phyloP scores from a whole-genome alignment of 37 sponge, comb jelly and placozoan species.

The Mnemiopsis leidyi region DNA sequence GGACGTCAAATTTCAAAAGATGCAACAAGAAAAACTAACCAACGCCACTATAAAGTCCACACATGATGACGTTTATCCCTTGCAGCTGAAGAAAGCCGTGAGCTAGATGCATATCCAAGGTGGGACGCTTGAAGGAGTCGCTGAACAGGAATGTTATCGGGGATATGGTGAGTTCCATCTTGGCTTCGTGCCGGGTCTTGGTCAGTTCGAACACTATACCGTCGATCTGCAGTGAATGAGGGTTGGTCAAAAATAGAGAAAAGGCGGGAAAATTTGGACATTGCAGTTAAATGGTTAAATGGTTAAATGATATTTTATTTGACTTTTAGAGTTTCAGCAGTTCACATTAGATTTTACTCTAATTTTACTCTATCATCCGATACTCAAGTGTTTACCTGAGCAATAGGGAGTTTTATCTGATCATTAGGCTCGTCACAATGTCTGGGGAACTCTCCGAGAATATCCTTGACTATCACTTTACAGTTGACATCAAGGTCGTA shows the following conservation, averaged over 20 bases:
- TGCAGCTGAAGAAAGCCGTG: constrained; percentile 51
- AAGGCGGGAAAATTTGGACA: too few species aligned
- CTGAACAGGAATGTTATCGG: constrained; percentile 48
- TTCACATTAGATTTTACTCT: too few species aligned
- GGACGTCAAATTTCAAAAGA: not conserved
- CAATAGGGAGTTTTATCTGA: constrained; percentile 10
- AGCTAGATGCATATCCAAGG: not conserved
- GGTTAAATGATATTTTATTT: too few species aligned
- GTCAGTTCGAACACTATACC: constrained; percentile 16
- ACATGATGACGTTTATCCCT: constrained; percentile 45
- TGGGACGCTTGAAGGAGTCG: not conserved
- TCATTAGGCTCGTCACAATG: not conserved
- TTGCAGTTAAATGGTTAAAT: too few species aligned
- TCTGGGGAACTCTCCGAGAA: constrained; percentile 44
- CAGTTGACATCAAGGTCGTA: constrained; percentile 63
- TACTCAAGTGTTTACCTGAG: too few species aligned
- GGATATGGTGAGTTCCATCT: constrained; percentile 51
- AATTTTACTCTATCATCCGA: too few species aligned
- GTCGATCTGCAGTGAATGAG: constrained; percentile 22
- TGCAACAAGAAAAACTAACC: not conserved
- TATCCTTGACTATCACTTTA: constrained; percentile 62
- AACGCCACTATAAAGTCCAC: constrained; percentile 14
- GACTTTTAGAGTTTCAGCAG: too few species aligned
- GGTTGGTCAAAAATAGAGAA: too few species aligned
- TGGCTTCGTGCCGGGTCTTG: constrained; percentile 38